A percentile compares a stretch with the other conserved stretches of the same genome.
phyloP scores from a whole-genome alignment of 2,113 vertebrate species.

The Mustela lutreola region DNA sequence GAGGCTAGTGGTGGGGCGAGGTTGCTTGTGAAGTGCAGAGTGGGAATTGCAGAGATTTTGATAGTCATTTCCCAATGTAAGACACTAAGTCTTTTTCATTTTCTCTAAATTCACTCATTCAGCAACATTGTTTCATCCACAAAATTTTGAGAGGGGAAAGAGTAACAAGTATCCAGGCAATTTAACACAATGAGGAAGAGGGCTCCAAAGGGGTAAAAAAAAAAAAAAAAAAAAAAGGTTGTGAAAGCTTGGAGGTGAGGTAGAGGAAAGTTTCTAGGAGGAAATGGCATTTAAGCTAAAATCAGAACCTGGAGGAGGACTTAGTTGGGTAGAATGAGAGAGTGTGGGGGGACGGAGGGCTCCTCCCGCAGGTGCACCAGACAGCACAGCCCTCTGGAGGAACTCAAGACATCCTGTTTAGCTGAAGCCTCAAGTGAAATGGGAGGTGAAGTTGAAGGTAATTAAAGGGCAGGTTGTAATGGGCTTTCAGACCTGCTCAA shows the following conservation, averaged over 20 bases:
- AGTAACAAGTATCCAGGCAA: not conserved
- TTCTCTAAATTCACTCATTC: not conserved
- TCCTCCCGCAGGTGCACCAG: accelerated
- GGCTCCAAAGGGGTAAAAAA: not conserved
- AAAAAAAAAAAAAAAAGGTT: not conserved
- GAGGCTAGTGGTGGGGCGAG: not conserved
- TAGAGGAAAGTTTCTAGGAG: not conserved
- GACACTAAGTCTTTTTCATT: not conserved
- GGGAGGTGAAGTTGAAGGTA: not conserved
- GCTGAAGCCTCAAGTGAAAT: not conserved
- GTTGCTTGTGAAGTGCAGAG: not conserved
- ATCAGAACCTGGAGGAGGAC: not conserved
- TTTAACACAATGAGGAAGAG: slow-evolving; percentile 20
- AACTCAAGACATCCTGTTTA: not conserved
- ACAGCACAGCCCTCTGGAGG: not conserved
- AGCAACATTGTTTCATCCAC: not conserved
- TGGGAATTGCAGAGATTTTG: not conserved
- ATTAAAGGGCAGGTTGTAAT: not conserved
- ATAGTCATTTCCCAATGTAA: not conserved
- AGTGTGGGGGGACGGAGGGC: too few relatives aligned
- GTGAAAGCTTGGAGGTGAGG: not conserved
- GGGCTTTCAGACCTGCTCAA: not conserved
- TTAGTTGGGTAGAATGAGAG: not conserved
- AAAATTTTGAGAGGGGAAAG: slow-evolving; percentile 37
- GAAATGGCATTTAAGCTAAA: not conserved